A percentile compares a stretch with the other conserved stretches of the same genome.
Evolutionary conservation across 2,113 vertebrate species (phyloP).

Genomic region (Theristicus caerulescens): DNA sequence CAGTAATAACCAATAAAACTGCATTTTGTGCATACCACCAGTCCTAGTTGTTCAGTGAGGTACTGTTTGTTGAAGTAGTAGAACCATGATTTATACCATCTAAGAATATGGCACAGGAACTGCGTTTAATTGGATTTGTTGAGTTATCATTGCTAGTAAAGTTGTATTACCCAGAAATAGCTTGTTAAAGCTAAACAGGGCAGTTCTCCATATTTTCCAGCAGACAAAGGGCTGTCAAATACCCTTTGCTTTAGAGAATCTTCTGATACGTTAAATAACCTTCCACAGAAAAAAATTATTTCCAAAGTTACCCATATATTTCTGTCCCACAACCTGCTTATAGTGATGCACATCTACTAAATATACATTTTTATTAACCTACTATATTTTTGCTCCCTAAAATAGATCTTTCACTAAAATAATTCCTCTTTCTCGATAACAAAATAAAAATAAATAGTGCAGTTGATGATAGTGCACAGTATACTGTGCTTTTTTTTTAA

Average conservation of each 20-base stretch:
- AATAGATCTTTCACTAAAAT: not conserved
- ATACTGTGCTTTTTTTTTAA: not conserved
- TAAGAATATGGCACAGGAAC: not conserved
- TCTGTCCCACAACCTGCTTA: not conserved
- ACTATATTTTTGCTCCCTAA: not conserved
- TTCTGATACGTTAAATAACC: not conserved
- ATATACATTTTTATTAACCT: not conserved
- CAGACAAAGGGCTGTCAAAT: not conserved
- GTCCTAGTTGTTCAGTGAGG: not conserved
- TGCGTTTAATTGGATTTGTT: not conserved
- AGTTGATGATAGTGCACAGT: not conserved
- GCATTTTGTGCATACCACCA: not conserved
- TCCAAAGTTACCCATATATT: not conserved
- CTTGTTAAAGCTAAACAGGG: not conserved
- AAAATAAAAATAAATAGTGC: not conserved
- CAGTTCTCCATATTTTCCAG: not conserved
- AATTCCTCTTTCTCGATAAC: not conserved
- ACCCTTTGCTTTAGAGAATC: not conserved
- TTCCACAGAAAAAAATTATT: not conserved
- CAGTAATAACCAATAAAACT: not conserved
- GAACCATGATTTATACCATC: not conserved
- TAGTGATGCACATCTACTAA: not conserved
- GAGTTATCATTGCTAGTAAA: not conserved
- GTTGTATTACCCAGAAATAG: not conserved
- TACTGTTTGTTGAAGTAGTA: not conserved